Base-by-base conservation (phyloP, 30 jellyfish, hydroid and myxozoan genomes). In the Hydra vulgaris region DNA sequence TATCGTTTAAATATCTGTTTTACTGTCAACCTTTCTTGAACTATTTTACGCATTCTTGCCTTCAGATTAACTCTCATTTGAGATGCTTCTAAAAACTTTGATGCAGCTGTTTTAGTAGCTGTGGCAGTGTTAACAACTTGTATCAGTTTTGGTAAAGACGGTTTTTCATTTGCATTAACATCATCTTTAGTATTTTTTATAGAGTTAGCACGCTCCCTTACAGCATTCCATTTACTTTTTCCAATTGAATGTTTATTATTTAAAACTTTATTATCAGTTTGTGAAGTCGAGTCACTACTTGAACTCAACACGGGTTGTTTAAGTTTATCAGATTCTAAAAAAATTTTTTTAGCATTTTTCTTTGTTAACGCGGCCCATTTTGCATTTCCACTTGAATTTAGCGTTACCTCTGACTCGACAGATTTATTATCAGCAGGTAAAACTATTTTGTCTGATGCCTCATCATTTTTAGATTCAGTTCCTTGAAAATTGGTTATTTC, bases 21-120 rank as follows among this genome's bases (percentile, higher is more conserved):
- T 7, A 92, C 95, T 20, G 98, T 92, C 16, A 92, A 82, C 1
- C 98, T 75, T 23, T 92, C 96, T 78, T 92, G 96, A 22, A 87
- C 95, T 8, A 92, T 76, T 70, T 81, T 83, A 27, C 94, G 92
- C 16, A 92, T 88, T 0, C 96, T 83, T 7, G 40, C 53, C 54
- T 53, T 78, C 7, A 78, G 17, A 17, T 19, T 78, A 0, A 56
- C 12, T 27, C 85, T 4, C 26, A 53, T 40, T 40, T 40, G 61
- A 40, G 61, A 40, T 5, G 61, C 61, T 40, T 40, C 61, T 40
- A 5, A 3, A 40, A 40, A 40, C 61, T 40, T 40, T 3, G 61
- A 40, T 5, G 61, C 12, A 40, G 61, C 61, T 40, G 61, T 3
- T 40, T 40, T 40, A 40, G 61, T 40, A 40, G 61, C 61, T 5